A percentile compares a stretch with the other conserved stretches of the same genome.
Evolutionary conservation across 2,113 vertebrate genomes (phyloP).

Genomic region (Numenius arquata): DNA sequence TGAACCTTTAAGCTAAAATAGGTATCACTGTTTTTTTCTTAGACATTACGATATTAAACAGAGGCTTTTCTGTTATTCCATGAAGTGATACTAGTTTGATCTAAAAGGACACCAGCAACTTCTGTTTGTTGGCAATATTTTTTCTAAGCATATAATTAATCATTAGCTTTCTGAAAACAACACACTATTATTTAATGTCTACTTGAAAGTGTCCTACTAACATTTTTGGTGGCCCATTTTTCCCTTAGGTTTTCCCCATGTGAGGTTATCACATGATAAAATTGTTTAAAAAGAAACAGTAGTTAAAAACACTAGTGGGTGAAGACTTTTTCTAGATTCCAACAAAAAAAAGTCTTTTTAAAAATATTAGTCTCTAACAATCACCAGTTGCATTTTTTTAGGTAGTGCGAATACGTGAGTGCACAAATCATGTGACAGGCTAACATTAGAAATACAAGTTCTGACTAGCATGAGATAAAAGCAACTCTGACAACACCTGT

Average conservation of each 20-base stretch:
- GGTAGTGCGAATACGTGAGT: rapidly evolving
- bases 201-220: not conserved
- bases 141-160: not conserved
- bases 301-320: not conserved
- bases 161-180: not conserved
- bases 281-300: not conserved
- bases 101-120: not conserved
- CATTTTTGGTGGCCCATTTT: not conserved
- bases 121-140: not conserved
- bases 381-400: not conserved
- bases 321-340: not conserved
- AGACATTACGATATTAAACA: not conserved
- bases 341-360: not conserved
- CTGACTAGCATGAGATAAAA: not conserved
- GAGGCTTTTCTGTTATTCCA: not conserved
- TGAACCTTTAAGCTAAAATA: not conserved
- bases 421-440: not conserved
- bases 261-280: not conserved
- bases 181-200: not conserved
- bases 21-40: not conserved
- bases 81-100: not conserved
- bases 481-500: not conserved
- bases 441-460: not conserved
- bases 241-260: not conserved
- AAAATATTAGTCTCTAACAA: not conserved